A percentile compares a stretch with the other conserved stretches of the same genome.
Evolutionary conservation across 2,113 vertebrate genomes (phyloP).

Genomic region (Pyrgilauda ruficollis): DNA sequence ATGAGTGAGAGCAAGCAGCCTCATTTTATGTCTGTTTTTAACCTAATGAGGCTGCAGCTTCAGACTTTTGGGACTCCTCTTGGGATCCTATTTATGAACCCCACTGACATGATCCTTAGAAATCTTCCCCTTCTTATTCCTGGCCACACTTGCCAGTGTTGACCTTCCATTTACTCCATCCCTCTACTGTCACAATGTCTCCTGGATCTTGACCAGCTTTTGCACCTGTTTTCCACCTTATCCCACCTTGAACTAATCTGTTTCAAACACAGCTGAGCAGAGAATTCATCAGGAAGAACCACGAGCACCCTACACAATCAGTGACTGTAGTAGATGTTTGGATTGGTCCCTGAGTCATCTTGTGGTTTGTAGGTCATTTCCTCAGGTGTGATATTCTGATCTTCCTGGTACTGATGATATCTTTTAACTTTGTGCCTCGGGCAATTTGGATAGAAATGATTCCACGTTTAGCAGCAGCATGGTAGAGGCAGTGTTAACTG

Average conservation of each 20-base stretch:
- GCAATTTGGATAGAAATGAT: background rate
- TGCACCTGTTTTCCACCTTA: background rate
- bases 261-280: background rate
- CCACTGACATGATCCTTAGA: background rate
- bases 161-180: background rate
- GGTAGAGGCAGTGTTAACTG: conserved; percentile 26
- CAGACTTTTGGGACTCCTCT: background rate
- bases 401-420: background rate
- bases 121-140: background rate
- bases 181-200: background rate
- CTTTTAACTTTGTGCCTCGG: background rate
- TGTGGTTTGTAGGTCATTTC: background rate
- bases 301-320: background rate
- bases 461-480: background rate
- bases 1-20: background rate
- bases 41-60: background rate
- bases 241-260: background rate
- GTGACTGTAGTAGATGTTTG: background rate
- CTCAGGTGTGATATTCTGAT: background rate
- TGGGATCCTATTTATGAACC: background rate
- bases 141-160: background rate
- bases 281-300: background rate
- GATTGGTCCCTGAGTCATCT: background rate
- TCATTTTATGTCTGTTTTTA: background rate
- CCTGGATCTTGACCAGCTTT: background rate